phyloP scores from a whole-genome alignment of 2,113 vertebrate species.

The Mystacornis crossleyi region DNA sequence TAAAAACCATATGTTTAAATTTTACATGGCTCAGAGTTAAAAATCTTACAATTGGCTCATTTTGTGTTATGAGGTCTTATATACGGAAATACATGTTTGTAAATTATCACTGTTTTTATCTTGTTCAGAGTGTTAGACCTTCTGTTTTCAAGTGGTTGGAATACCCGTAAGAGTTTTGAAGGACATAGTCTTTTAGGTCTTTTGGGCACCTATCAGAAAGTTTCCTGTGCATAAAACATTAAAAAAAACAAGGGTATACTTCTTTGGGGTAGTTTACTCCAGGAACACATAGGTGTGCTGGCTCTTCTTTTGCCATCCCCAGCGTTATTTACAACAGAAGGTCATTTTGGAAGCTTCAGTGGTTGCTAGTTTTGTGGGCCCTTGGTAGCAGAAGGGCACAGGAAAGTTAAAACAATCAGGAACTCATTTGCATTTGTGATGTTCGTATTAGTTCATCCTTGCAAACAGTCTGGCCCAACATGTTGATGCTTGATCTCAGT shows the following conservation, averaged over 20 bases:
- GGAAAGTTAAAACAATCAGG: background rate
- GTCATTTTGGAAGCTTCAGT: background rate
- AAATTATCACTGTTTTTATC: background rate
- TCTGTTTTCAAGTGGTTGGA: background rate
- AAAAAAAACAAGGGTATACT: background rate
- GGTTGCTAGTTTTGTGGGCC: background rate
- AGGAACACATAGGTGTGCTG: background rate
- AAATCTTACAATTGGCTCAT: background rate
- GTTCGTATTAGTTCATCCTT: background rate
- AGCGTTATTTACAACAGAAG: background rate
- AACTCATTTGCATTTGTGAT: background rate
- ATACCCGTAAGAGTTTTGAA: background rate
- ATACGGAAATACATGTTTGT: background rate
- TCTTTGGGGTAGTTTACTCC: background rate
- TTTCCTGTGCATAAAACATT: background rate
- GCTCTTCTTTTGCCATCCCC: background rate
- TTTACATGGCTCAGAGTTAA: background rate
- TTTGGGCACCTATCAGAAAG: background rate
- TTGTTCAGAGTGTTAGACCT: background rate
- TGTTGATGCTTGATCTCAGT: background rate
- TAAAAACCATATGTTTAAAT: accelerated
- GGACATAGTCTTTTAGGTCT: background rate
- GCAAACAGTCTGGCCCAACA: background rate
- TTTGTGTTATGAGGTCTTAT: background rate
- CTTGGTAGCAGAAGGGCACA: background rate